Evolutionary conservation across 2,113 vertebrate species (phyloP), one percentile per base, ranked within the genome.

Genomic region (Alouatta palliata): DNA sequence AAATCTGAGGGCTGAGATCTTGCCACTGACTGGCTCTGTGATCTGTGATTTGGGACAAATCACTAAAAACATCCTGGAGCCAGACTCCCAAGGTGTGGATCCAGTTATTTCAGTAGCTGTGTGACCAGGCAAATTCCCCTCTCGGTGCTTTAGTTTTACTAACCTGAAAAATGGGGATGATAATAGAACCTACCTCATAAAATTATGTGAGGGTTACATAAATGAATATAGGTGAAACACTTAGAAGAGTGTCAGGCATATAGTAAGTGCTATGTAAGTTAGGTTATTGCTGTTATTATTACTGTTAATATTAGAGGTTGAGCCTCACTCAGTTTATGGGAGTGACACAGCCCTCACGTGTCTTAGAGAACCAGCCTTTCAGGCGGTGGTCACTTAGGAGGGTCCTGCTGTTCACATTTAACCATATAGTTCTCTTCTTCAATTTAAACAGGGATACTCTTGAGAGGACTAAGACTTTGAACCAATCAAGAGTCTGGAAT

Each of bases 381-480:
- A 7, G 54, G 47, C 12, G 2, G 16, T 58, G 4, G 35, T 91
- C 70, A 37, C 35, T 56, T 66, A 58, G 30, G 16, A 83, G 43
- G 27, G 0, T 82, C 45, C n/a, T 37, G 35, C 52, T 54, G 4
- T 84, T 91, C 45, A 64, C 64, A 8, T 66, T 92, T 83, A 91
- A 71, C 76, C 76, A 58, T 49, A 45, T 58, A 35, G 8, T 94
- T 66, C n/a, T 91, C 68, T 52, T 87, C 30, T 52, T 43, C 94
- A 25, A 84, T 90, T 87, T 95, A 87, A 96, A 68, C 5, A 21
- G 9, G 5, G 32, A 16, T 83, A 70, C 25, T 93, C 90, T 82
- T 82, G 56, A 87, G 58, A 90, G 40, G 49, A 85, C 27, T 47
- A 87, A 77, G 68, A 86, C 85, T 91, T 77, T 94, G 80, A 92